Evolutionary conservation across 2,888 invertebrate species (phyloP).

Genomic region (Drosophila neotestacea): DNA sequence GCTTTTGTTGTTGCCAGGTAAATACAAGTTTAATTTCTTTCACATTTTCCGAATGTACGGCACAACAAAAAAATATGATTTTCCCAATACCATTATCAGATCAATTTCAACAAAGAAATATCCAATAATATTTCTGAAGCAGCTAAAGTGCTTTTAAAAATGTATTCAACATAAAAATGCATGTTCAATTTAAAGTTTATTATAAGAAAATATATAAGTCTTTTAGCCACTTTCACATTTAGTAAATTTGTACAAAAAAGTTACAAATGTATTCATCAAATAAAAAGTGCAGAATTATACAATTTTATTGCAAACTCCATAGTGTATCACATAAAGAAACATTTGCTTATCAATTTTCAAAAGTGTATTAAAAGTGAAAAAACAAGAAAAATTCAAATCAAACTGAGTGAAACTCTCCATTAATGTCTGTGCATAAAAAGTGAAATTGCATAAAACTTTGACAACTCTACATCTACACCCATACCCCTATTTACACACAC

Average conservation of each 20-base stretch:
- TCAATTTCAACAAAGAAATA: background rate
- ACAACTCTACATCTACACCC: conserved; percentile 22
- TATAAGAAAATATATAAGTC: background rate
- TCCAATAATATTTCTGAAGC: background rate
- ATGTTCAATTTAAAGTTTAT: background rate
- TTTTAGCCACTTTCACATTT: background rate
- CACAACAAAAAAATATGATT: conserved; percentile 9
- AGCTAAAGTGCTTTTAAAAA: background rate
- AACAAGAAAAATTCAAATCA: conserved; percentile 17
- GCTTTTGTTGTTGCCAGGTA: conserved; percentile 23
- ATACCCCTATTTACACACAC: background rate
- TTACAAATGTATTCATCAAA: background rate
- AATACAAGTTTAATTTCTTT: conserved; percentile 41
- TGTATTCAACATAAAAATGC: background rate
- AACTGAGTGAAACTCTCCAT: conserved; percentile 27
- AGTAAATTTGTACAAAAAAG: background rate
- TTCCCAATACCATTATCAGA: background rate
- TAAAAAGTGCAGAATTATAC: background rate
- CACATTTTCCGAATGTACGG: conserved; percentile 14
- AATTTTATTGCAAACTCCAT: background rate
- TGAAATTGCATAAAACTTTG: conserved; percentile 62
- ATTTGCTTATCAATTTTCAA: conserved; percentile 43
- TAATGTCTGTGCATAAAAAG: conserved; percentile 32
- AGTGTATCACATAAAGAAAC: conserved; percentile 8
- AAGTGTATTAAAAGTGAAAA: conserved; percentile 8